Base-by-base conservation (phyloP, 2,888 invertebrate genomes). In the Leptopilina drosophilae region DNA sequence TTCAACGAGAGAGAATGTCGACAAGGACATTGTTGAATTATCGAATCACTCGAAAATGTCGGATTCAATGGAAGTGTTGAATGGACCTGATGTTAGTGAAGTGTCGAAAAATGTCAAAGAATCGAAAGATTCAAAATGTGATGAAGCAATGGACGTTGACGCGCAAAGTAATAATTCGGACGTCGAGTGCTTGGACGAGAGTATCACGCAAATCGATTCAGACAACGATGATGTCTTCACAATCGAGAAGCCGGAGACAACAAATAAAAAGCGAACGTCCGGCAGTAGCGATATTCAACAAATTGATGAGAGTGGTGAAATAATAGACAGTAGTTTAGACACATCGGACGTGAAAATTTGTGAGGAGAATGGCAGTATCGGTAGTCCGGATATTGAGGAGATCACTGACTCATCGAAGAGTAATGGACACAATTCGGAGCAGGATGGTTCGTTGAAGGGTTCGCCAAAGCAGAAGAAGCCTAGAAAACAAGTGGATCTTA, bases 71-170 rank as follows among this genome's bases (percentile, higher is more conserved):
- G 86, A 85, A 33, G 92, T 92, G 84, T 92, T 92, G 65, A 93
- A 93, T 90, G 94, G 94, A 85, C 93, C 93, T 83, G 90, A 94
- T 92, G 81, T 89, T 85, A 88, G 88, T 88, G 90, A 89, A 88
- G 89, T 89, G 87, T 88, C 89, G 77, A 89, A 90, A 84, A 77
- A 69, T 9, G 75, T 12, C 2, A 67, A 80, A 5, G 89, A 86
- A 46, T 78, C 82, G 64, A 84, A 64, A 14, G 46, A 49, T 20
- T 56, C 65, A 11, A 53, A 69, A 7, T 26, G 26, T 62, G 81
- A 82, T 65, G 90, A 89, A 76, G 75, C 87, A 15, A 91, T 91
- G 91, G 91, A 91, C 49, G 84, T 91, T 65, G 92, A 91, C 46
- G 87, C 83, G 66, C 86, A 87, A 42, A 89, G 89, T 80, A 91